Base-by-base conservation (phyloP, 2,888 invertebrate genomes). In the Apamea monoglypha region DNA sequence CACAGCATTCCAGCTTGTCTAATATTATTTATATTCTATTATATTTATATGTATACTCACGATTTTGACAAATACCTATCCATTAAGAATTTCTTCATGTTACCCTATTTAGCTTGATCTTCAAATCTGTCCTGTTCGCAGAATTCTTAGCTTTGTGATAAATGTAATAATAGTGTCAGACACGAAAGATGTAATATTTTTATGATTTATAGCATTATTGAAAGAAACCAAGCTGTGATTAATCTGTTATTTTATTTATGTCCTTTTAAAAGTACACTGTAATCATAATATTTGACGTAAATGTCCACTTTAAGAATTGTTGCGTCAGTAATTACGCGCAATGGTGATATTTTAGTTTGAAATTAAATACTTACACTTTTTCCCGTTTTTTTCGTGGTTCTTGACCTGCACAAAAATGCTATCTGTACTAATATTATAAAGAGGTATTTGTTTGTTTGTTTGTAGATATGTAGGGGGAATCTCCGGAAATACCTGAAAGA, bases 211-310 rank as follows among this genome's bases (percentile, higher is more conserved):
- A 88, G 85, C 85, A 86, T 84, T 89, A 90, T 89, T 90, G 81
- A 90, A 91, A 85, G 87, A 93, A 95, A 93, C 92, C 92, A 93
- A 94, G 91, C 93, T 94, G 93, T 94, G 91, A 93, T 93, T 91
- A 85, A 74, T 68, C 40, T 70, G 78, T 59, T 1, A n/a, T 87
- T 85, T 89, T 82, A 90, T 83, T 84, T 80, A 10, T 53, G 73
- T 47, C 75, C 81, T 2, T 72, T 74, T 72, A 77, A 59, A 80
- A 80, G 87, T 74, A 80, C 36, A 14, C 16, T 16, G 6, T 66
- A 70, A 78, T 71, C 74, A 79, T 29, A 82, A 84, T 79, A 80
- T 61, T 70, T 40, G 16, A 67, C 50, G 47, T 47, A 32, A 36
- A 78, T 75, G 50, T 56, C 44, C 40, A 56, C 14, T 75, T 78